These are phyloP conservation scores for Eristalis intricaria DNA, from an alignment of 2,888 invertebrate genomes.

Conservation along the genomic window DNA sequence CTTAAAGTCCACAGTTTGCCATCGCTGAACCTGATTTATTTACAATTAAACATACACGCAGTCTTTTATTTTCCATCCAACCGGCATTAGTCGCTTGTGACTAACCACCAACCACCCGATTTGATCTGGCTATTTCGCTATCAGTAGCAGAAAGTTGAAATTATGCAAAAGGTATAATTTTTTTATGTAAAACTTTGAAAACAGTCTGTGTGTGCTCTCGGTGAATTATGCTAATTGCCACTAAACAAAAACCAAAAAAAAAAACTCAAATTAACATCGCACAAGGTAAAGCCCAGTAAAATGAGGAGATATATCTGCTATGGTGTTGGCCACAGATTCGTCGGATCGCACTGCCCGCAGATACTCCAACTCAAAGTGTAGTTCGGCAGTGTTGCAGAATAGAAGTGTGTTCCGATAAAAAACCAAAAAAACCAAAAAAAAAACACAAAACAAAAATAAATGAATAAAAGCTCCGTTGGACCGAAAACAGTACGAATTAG, in stretches of 20 bases:
- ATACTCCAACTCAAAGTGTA: constrained; percentile 1
- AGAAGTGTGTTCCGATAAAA: not conserved
- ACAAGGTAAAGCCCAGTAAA: constrained; percentile 28
- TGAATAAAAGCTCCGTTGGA: not conserved
- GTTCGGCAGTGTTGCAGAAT: constrained; percentile 5
- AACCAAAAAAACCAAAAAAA: not conserved
- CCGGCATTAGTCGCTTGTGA: not conserved
- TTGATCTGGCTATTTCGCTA: not conserved
- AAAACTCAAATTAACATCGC: constrained; percentile 22
- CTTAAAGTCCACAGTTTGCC: not conserved
- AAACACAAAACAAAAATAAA: not conserved
- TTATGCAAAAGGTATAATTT: constrained; percentile 25
- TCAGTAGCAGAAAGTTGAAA: constrained; percentile 22
- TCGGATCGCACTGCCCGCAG: not conserved
- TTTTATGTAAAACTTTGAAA: constrained; percentile 13
- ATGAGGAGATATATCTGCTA: not conserved
- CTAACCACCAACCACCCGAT: not conserved
- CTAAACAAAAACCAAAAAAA: constrained; percentile 12
- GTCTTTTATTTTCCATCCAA: not conserved
- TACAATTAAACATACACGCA: not conserved
- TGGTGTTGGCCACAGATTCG: constrained; percentile 27
- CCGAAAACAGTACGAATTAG: constrained; percentile 14
- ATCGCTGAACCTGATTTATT: not conserved
- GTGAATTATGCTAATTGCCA: constrained; percentile 48
- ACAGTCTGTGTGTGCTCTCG: constrained; percentile 6